These are phyloP conservation scores for Hippocampus guttulatus DNA, from an alignment of 2,113 vertebrate genomes.

Conservation along the genomic window DNA sequence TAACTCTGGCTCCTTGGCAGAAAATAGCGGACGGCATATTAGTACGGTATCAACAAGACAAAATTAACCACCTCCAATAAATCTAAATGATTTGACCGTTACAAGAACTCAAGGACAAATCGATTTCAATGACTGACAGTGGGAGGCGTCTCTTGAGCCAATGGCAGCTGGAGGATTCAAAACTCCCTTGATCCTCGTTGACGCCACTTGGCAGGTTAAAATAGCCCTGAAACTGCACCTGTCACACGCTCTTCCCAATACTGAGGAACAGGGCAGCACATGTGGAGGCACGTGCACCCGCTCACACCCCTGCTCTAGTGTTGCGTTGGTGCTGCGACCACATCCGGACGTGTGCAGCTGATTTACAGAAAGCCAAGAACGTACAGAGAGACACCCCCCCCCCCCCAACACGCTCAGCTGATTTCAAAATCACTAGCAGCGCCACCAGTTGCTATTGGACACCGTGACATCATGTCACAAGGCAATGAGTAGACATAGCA, in stretches of 20 bases:
- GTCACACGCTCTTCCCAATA: conserved; percentile 40
- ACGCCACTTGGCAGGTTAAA: conserved; percentile 44
- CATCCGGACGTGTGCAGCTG: conserved; percentile 12
- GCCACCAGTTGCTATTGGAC: conserved; percentile 8
- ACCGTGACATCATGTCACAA: conserved; percentile 1
- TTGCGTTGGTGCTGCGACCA: conserved; percentile 1
- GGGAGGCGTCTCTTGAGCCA: conserved; percentile 1
- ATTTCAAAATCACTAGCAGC: conserved; percentile 19
- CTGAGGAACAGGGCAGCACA: conserved; percentile 27
- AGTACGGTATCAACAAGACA: neutral
- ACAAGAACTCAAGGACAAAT: neutral
- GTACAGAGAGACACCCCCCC: neutral
- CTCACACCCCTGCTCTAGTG: neutral
- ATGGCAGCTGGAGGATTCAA: conserved; percentile 8
- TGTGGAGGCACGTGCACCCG: conserved; percentile 13
- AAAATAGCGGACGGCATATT: neutral
- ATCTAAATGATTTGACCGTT: neutral
- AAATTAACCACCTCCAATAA: neutral
- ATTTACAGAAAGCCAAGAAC: conserved; percentile 23
- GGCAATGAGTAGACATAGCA: conserved; percentile 5
- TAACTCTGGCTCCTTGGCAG: conserved; percentile 90
- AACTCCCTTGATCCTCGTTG: conserved; percentile 32
- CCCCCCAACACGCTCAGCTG: neutral
- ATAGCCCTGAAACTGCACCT: conserved; percentile 58
- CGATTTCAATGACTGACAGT: neutral